Base-by-base conservation (phyloP, 2,888 invertebrate species). In the Drosophila subquinaria region DNA sequence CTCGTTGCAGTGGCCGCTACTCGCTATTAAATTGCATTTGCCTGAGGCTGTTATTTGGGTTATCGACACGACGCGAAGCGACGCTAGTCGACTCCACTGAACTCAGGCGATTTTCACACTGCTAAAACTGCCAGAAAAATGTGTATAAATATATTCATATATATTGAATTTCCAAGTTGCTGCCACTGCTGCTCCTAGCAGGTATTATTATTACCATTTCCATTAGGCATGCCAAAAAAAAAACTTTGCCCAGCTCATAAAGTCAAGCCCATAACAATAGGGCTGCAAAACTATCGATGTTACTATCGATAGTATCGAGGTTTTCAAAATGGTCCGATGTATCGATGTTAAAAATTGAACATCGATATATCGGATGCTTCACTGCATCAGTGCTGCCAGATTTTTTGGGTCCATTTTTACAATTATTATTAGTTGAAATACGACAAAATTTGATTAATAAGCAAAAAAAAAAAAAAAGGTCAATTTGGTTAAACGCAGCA, bases 11-110 rank as follows among this genome's bases (percentile, higher is more conserved):
- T 64, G 59, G 63, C 42, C 43, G 17, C 81, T 59, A 60, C 53
- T 73, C 35, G 65, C 70, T 66, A 61, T 73, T 82, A 82, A 85
- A 85, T 70, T 69, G 73, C 79, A 79, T 73, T 82, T 77, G 62
- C 62, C 63, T 42, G 17, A 40, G 59, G 51, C 63, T 43, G 70
- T 66, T 85, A 76, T 80, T 86, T 86, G 71, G 81, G 81, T 74
- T 84, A 84, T 84, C 84, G 81, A 81, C 81, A 65, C 76, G 65
- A 62, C 52, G 30, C 43, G 47, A 3, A 4, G 13, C 13, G 4
- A 36, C 36, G 13, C n/a, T n/a, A 38, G 13, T 13, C n/a, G 36
- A 51, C 53, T 50, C 9, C 15, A n/a, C 52, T n/a, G 4, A 40
- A 45, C 27, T 45, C 43, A 43, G 20, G 13, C 40, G 35, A 56